These are phyloP conservation scores for Dryadula phaetusa DNA, from an alignment of 2,888 invertebrate genomes.

Conservation along the genomic window DNA sequence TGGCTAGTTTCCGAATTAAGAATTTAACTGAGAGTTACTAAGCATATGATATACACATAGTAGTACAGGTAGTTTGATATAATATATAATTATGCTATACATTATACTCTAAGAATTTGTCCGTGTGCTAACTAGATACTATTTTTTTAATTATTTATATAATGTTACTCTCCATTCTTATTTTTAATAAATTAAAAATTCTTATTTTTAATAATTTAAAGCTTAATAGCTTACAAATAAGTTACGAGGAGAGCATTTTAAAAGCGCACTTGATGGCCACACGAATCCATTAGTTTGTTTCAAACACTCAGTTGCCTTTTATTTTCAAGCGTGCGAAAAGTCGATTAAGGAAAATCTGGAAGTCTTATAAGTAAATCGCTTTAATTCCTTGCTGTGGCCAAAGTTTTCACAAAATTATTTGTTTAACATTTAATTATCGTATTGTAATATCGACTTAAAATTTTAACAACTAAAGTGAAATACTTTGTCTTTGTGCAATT, in stretches of 20 bases:
- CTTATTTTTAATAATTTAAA: no score
- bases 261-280: slow-evolving; percentile 3
- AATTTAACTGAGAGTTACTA: no score
- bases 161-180: slow-evolving; percentile 2
- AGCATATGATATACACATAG: no score
- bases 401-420: slow-evolving; percentile 7
- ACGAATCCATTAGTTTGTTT: slow-evolving; percentile 21
- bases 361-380: slow-evolving; percentile 29
- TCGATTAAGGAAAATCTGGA: slow-evolving; percentile 33
- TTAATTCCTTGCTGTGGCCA: slow-evolving; percentile 17
- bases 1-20: no score
- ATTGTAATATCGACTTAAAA: background rate
- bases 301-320: slow-evolving; percentile 9
- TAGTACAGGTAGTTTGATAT: no score
- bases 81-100: no score
- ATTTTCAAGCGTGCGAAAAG: slow-evolving; percentile 25
- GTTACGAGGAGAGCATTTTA: background rate
- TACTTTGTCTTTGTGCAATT: background rate
- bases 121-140: no score
- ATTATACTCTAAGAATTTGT: no score
- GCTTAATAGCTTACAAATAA: background rate
- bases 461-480: background rate
- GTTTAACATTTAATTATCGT: slow-evolving; percentile 17
- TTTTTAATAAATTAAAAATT: no score
- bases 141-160: background rate